Evolutionary conservation across 2,113 vertebrate species (phyloP), one percentile per base, ranked within the genome.

Genomic region (Corydoras maculifer): DNA sequence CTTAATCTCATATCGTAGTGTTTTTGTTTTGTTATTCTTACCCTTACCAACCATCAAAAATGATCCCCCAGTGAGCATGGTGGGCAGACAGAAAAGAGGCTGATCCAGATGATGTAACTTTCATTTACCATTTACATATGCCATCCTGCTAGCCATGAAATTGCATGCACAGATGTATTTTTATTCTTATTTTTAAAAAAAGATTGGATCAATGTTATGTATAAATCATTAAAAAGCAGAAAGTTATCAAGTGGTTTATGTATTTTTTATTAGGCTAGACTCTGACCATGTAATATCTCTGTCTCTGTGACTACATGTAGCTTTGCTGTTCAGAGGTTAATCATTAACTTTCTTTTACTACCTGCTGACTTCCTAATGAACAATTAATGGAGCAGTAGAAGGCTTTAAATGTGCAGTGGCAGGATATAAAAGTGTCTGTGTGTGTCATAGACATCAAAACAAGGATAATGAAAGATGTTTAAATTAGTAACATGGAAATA

Each of bases 301-400:
- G 59, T 75, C 70, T 53, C 71, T 59, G 2, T 74, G 58, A 25
- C 13, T 32, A 73, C 61, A 43, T 60, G 32, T 32, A 13, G 25
- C 25, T 31, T 14, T 64, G 62, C 55, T 72, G 62, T 57, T 25
- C 10, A 54, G 25, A 48, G 72, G 68, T 80, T 82, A 82, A 80
- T 79, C 70, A 79, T 79, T 64, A 65, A 79, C 67, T 11, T 60
- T 35, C n/a, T 68, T 79, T 76, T 73, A 79, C 57, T 43, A 69
- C 72, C 63, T 60, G 50, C 72, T 61, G 43, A 73, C 54, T 9
- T 79, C 72, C 74, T 78, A 75, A 81, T 72, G 76, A 77, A 13
- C 68, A 30, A 75, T 81, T 79, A 77, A 79, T 79, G 60, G 15
- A 32, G 53, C 64, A 65, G 65, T 66, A 76, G 67, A 51, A 25